These are phyloP conservation scores for Hemistola chrysoprasaria DNA, from an alignment of 2,888 invertebrate genomes.

Conservation along the genomic window DNA sequence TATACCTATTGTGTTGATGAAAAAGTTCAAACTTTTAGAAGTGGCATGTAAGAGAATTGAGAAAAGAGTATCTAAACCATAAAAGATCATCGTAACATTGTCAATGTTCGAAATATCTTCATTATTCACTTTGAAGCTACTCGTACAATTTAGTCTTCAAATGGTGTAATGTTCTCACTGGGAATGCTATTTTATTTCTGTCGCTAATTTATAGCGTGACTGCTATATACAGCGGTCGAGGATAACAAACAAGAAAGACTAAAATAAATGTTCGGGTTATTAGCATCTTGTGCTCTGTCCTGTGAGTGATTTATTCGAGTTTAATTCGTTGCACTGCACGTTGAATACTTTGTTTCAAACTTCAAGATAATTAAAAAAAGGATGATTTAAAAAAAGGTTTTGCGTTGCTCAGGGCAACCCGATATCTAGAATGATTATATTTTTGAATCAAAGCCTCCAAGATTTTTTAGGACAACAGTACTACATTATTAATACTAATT, in stretches of 20 bases:
- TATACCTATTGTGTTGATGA: too few relatives aligned
- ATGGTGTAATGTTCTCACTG: slow-evolving; percentile 42
- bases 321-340: slow-evolving; percentile 14
- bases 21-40: too few relatives aligned
- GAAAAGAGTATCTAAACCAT: too few relatives aligned
- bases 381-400: too few relatives aligned
- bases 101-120: slow-evolving; percentile 9
- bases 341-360: slow-evolving; percentile 11
- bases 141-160: slow-evolving; percentile 26
- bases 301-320: slow-evolving; percentile 33
- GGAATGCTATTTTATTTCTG: slow-evolving; percentile 62
- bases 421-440: too few relatives aligned
- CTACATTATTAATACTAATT: slow-evolving; percentile 18
- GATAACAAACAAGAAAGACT: slow-evolving; percentile 37
- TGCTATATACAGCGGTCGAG: slow-evolving; percentile 31
- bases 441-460: too few relatives aligned
- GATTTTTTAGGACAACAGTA: too few relatives aligned
- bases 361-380: slow-evolving; percentile 11
- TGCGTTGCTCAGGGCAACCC: too few relatives aligned
- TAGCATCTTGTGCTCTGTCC: slow-evolving; percentile 27
- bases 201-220: slow-evolving; percentile 63
- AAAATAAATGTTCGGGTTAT: slow-evolving; percentile 38
- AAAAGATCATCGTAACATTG: too few relatives aligned
- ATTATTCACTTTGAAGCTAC: slow-evolving; percentile 23
- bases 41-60: too few relatives aligned